Conservation (phyloP, 2,797 vertebrate genomes). For the Bufotes viridis region DNA sequence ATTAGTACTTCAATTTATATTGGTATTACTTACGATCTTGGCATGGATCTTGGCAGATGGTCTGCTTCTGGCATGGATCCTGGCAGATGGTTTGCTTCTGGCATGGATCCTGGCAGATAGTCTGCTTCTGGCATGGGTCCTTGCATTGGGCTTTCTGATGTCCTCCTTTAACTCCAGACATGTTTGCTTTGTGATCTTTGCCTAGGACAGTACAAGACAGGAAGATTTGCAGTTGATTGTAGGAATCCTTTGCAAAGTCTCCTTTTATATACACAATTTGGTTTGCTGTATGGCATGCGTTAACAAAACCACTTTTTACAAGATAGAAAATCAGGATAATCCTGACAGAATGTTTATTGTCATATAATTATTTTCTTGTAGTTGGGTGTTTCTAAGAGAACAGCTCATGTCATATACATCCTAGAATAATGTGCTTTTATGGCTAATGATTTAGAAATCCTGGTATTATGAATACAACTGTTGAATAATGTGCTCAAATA, state of each 20-base stretch:
- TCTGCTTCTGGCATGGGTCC: conserved; percentile 45
- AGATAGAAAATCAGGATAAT: conserved; percentile 9
- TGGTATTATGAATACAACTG: background rate
- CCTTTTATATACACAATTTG: conserved; percentile 33
- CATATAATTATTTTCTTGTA: conserved; percentile 3
- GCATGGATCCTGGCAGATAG: conserved; percentile 38
- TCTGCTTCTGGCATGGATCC: background rate
- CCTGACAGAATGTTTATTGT: background rate
- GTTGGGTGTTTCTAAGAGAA: conserved; percentile 17
- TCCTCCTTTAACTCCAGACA: conserved; percentile 50
- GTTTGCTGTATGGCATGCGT: background rate
- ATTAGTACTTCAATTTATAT: background rate
- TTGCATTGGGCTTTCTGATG: conserved; percentile 33
- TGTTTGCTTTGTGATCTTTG: background rate
- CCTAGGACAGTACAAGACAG: background rate
- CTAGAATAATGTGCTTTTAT: conserved; percentile 1
- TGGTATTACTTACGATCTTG: conserved; percentile 45
- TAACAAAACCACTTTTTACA: background rate
- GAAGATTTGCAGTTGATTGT: background rate
- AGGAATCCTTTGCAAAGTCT: background rate
- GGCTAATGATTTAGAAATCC: background rate
- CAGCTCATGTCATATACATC: conserved; percentile 4
- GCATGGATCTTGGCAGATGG: conserved; percentile 33
- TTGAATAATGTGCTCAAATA: background rate
- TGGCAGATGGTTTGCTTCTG: background rate